These are phyloP conservation scores for Lipophrys pholis DNA, from an alignment of 2,113 vertebrate genomes.

Conservation along the genomic window DNA sequence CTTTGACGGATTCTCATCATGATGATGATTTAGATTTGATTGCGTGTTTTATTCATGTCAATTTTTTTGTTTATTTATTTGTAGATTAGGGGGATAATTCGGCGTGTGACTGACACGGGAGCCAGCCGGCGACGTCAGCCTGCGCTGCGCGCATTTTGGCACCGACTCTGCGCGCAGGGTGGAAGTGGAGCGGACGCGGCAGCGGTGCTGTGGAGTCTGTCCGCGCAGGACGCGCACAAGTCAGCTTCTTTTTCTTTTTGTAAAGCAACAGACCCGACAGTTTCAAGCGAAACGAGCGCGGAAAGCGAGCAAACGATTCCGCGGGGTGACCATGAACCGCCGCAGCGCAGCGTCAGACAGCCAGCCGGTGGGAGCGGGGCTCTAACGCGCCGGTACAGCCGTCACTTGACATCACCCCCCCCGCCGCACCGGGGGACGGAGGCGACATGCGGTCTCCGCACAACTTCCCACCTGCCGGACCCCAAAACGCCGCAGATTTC, in stretches of 20 bases:
- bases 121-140: slow-evolving; percentile 59
- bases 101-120: slow-evolving; percentile 21
- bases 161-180: slow-evolving; percentile 62
- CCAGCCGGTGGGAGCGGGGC: slow-evolving; percentile 32
- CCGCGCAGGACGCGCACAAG: not conserved
- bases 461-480: slow-evolving; percentile 32
- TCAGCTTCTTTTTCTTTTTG: too few relatives aligned
- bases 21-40: too few relatives aligned
- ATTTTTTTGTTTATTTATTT: too few relatives aligned
- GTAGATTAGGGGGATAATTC: too few relatives aligned
- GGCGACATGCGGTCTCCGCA: slow-evolving; percentile 41
- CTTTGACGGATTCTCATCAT: too few relatives aligned
- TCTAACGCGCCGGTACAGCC: slow-evolving; percentile 41
- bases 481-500: slow-evolving; percentile 9
- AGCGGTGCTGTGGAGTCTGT: slow-evolving; percentile 12
- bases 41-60: too few relatives aligned
- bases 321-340: too few relatives aligned
- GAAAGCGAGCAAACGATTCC: too few relatives aligned
- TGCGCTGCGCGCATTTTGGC: slow-evolving; percentile 48
- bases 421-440: slow-evolving; percentile 1
- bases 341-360: slow-evolving; percentile 9
- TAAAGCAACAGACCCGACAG: too few relatives aligned
- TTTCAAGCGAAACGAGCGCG: too few relatives aligned
- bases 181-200: slow-evolving; percentile 52
- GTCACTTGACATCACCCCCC: slow-evolving; percentile 46